phyloP scores from a whole-genome alignment of 2,888 invertebrate species.

The Drosophila tripunctata region DNA sequence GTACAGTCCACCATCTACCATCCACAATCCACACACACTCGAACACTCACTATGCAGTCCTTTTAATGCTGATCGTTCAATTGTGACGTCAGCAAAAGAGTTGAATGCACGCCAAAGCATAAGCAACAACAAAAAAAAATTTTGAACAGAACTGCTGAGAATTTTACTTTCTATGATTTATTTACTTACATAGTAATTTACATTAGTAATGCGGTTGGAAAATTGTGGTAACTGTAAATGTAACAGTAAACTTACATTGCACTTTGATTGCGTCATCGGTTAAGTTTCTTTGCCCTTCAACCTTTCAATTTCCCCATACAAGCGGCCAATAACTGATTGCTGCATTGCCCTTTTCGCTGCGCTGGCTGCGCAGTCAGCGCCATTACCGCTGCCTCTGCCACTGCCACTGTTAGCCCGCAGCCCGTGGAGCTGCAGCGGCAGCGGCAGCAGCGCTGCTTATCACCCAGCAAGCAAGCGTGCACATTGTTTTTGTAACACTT shows the following conservation, averaged over 20 bases:
- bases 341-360: not conserved
- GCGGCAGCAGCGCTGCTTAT: conserved; percentile 33
- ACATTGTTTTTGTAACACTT: conserved; percentile 38
- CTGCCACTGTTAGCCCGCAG: not conserved
- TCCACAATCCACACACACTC: not conserved
- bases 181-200: too few relatives aligned
- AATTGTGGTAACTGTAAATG: too few relatives aligned
- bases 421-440: too few relatives aligned
- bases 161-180: too few relatives aligned
- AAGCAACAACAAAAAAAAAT: too few relatives aligned
- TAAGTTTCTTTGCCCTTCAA: too few relatives aligned
- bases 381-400: not conserved
- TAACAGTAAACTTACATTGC: too few relatives aligned
- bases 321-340: conserved; percentile 67
- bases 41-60: not conserved
- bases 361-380: not conserved
- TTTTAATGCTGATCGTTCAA: not conserved
- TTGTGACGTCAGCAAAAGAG: conserved; percentile 23
- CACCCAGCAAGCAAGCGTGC: conserved; percentile 19
- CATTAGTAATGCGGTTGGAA: too few relatives aligned
- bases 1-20: conserved; percentile 7
- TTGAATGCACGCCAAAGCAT: conserved; percentile 52
- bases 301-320: conserved; percentile 11
- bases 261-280: too few relatives aligned
- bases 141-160: too few relatives aligned